These are phyloP conservation scores for Falco concolor DNA, from an alignment of 2,797 vertebrate genomes.

Conservation along the genomic window DNA sequence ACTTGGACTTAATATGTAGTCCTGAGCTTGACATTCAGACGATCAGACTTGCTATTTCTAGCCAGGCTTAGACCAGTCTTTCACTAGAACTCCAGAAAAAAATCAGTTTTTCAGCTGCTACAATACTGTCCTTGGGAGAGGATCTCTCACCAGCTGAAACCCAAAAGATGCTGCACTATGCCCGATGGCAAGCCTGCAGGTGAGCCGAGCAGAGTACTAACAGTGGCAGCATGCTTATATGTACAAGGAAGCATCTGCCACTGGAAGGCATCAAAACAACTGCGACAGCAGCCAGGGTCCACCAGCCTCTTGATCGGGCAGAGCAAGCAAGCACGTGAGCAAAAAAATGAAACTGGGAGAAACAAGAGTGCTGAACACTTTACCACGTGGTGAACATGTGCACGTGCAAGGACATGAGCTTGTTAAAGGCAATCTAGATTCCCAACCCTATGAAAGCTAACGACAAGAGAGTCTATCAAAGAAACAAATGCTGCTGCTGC, in stretches of 20 bases:
- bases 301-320: not conserved
- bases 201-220: not conserved
- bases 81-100: not conserved
- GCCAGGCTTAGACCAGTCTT: not conserved
- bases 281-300: not conserved
- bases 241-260: not conserved
- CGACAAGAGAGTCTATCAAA: not conserved
- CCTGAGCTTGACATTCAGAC: not conserved
- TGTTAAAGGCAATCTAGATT: not conserved
- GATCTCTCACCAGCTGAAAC: not conserved
- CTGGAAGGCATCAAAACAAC: not conserved
- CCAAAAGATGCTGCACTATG: not conserved
- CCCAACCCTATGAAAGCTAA: not conserved
- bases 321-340: not conserved
- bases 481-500: constrained; percentile 9
- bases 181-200: not conserved
- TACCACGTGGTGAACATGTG: not conserved
- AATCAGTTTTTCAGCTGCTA: not conserved
- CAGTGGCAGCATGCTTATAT: not conserved
- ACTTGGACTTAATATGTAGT: not conserved
- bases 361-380: not conserved
- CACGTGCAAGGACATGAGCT: constrained; percentile 29
- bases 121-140: not conserved
- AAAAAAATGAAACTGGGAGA: not conserved
- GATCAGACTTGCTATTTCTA: not conserved